Percentiles rank a stretch among this genome's conserved stretches.
Evolutionary conservation across 1,140 invertebrate species (phyloP).

Genomic region (Drosophila trapezifrons): DNA sequence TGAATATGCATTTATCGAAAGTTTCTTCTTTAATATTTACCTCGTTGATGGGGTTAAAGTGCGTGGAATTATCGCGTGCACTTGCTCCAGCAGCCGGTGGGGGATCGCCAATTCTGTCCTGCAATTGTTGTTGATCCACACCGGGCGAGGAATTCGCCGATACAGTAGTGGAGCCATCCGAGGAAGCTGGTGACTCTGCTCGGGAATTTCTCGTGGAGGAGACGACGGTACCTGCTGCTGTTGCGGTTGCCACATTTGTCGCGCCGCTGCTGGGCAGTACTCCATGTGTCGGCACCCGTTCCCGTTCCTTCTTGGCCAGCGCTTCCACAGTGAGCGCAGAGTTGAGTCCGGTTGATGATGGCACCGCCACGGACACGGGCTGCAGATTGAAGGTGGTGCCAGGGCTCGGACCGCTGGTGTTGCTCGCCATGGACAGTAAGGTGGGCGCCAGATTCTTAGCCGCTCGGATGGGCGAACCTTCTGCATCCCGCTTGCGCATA

Average conservation of each 20-base stretch:
- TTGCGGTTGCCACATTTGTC: constrained; percentile 56
- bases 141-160: constrained; percentile 91
- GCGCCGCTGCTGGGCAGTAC: constrained; percentile 54
- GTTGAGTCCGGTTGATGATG: constrained; percentile 20
- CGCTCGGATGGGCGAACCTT: constrained; percentile 87
- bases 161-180: constrained; percentile 90
- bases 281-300: constrained; percentile 17
- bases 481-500: constrained; percentile 79
- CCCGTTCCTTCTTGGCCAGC: constrained; percentile 73
- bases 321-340: constrained; percentile 71
- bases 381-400: constrained; percentile 70
- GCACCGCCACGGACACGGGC: constrained; percentile 79
- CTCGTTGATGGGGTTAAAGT: constrained; percentile 83
- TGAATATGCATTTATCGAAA: no score
- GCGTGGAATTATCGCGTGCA: constrained; percentile 62
- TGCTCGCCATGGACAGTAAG: constrained; percentile 84
- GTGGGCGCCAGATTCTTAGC: constrained; percentile 87
- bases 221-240: not conserved
- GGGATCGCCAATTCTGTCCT: constrained; percentile 82
- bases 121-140: constrained; percentile 87
- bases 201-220: constrained; percentile 80
- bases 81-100: constrained; percentile 5
- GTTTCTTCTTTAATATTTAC: constrained; percentile 7
- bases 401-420: constrained; percentile 45
- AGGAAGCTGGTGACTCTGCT: constrained; percentile 79